Conservation (phyloP, 2,113 vertebrate genomes). For the Cinclus mexicanus region DNA sequence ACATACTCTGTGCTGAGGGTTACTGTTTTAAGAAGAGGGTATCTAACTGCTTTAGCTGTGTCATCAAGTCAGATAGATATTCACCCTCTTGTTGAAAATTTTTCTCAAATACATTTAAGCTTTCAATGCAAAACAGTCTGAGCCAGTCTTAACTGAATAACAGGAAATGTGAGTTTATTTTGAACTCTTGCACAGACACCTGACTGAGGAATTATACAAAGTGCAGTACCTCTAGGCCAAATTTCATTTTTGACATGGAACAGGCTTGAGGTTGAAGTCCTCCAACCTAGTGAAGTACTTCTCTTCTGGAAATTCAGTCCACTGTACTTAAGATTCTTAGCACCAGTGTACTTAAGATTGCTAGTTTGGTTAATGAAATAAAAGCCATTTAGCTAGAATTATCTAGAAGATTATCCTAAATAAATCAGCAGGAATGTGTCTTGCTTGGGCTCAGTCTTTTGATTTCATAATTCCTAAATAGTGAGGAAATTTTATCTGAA, state of each 20-base stretch:
- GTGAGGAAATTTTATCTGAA: not conserved
- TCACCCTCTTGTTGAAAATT: not conserved
- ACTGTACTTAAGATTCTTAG: not conserved
- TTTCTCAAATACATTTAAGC: not conserved
- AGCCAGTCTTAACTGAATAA: not conserved
- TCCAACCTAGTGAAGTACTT: not conserved
- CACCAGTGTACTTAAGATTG: not conserved
- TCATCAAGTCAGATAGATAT: not conserved
- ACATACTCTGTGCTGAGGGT: not conserved
- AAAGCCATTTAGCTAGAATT: not conserved
- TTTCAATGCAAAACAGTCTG: not conserved
- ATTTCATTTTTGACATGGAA: not conserved
- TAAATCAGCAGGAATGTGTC: not conserved
- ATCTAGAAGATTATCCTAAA: not conserved
- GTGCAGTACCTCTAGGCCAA: not conserved
- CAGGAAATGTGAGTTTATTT: not conserved
- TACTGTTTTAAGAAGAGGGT: not conserved
- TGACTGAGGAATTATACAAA: not conserved
- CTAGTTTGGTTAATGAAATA: not conserved
- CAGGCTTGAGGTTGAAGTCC: not conserved
- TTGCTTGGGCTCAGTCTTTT: not conserved
- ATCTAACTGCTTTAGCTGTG: not conserved
- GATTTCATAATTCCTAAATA: conserved; percentile 2
- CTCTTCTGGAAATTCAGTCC: not conserved
- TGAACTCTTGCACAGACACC: not conserved